Percentiles rank a stretch among this genome's conserved stretches.
Evolutionary conservation across 2,888 invertebrate genomes (phyloP).

Genomic region (Latrodectus hesperus): DNA sequence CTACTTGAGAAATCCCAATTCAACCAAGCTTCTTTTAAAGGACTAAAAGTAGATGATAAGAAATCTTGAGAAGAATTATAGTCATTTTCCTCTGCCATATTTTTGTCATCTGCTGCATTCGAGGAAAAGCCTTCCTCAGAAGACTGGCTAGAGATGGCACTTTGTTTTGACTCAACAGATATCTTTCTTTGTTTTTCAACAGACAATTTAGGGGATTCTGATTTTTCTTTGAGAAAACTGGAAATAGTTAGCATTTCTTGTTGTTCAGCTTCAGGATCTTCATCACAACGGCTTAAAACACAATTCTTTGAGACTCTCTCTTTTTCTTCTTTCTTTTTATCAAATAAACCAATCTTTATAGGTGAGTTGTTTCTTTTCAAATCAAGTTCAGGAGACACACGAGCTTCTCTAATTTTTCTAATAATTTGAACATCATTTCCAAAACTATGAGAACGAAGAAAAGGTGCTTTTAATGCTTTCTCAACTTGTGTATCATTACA

Average conservation of each 20-base stretch:
- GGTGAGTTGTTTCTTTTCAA: slow-evolving; percentile 52
- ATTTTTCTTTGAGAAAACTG: slow-evolving; percentile 3
- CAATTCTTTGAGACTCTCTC: slow-evolving; percentile 46
- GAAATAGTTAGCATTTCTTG: slow-evolving; percentile 12
- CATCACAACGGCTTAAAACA: slow-evolving; percentile 53
- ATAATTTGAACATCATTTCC: slow-evolving; percentile 86
- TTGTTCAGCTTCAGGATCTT: slow-evolving; percentile 59
- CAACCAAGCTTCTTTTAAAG: slow-evolving; percentile 70
- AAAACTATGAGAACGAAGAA: slow-evolving; percentile 81
- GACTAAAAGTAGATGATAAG: slow-evolving; percentile 67
- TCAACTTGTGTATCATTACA: slow-evolving; percentile 25
- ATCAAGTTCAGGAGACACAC: slow-evolving; percentile 26
- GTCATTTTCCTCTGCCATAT: neutral
- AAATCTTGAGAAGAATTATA: slow-evolving; percentile 49
- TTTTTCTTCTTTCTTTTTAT: slow-evolving; percentile 71
- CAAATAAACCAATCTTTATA: slow-evolving; percentile 39
- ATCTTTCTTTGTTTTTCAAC: slow-evolving; percentile 58
- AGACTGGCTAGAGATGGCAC: slow-evolving; percentile 33
- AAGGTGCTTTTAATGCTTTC: slow-evolving; percentile 25
- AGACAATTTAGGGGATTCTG: slow-evolving; percentile 67
- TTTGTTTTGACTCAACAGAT: slow-evolving; percentile 51
- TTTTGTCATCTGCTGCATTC: slow-evolving; percentile 24
- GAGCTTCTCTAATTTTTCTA: slow-evolving; percentile 57
- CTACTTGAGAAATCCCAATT: slow-evolving; percentile 69
- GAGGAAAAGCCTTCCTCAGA: slow-evolving; percentile 46